phyloP scores from a whole-genome alignment of 2,797 vertebrate genomes.

The Ptychadena robeensis region DNA sequence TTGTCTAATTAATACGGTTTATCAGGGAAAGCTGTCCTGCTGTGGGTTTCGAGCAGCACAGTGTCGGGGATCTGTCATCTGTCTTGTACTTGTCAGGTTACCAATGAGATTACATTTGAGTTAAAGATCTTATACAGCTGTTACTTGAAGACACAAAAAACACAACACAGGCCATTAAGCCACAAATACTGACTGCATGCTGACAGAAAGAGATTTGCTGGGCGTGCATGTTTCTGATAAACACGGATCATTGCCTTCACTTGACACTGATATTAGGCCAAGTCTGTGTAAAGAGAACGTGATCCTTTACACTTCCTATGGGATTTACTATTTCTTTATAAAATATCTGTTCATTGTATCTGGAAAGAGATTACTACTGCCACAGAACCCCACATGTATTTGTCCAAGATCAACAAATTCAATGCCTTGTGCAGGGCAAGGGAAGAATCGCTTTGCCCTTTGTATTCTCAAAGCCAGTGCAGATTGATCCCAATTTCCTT shows the following conservation, averaged over 20 bases:
- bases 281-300: background rate
- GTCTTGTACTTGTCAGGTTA: slow-evolving; percentile 35
- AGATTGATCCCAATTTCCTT: no score
- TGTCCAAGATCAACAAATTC: no score
- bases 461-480: no score
- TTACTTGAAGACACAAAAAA: slow-evolving; percentile 44
- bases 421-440: no score
- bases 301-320: background rate
- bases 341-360: background rate
- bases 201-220: slow-evolving; percentile 57
- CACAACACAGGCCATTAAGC: slow-evolving; percentile 45
- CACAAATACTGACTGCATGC: slow-evolving; percentile 15
- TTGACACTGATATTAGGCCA: slow-evolving; percentile 33
- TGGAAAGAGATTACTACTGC: background rate
- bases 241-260: background rate
- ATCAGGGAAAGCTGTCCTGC: background rate
- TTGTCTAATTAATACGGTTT: background rate
- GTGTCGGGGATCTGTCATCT: slow-evolving; percentile 27
- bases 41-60: slow-evolving; percentile 4
- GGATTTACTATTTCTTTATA: background rate
- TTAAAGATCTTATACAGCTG: slow-evolving; percentile 47
- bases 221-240: slow-evolving; percentile 26
- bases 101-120: slow-evolving; percentile 41
- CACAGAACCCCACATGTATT: background rate
- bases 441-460: no score